Conservation (phyloP, 2,113 vertebrate species). For the Etia nguti region DNA sequence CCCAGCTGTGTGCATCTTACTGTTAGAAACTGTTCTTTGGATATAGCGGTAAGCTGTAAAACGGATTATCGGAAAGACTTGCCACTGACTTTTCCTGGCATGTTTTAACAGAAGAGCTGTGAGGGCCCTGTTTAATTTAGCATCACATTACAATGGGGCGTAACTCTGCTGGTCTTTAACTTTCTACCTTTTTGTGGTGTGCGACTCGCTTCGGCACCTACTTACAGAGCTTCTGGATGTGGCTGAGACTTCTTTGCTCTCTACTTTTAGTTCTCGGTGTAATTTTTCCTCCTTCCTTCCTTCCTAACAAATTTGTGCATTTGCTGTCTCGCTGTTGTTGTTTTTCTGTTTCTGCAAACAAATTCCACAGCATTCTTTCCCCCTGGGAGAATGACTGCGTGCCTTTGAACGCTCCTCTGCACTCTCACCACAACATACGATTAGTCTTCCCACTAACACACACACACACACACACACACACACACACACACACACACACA, state of each 20-base stretch:
- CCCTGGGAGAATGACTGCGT: not conserved
- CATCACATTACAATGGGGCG: not conserved
- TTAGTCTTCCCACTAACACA: slow-evolving; percentile 8
- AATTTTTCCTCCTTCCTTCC: not conserved
- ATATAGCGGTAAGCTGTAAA: not conserved
- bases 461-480: not conserved
- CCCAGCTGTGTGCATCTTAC: not conserved
- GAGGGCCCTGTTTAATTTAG: not conserved
- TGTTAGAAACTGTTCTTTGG: not conserved
- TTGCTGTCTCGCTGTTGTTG: not conserved
- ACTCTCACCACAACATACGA: slow-evolving; percentile 19
- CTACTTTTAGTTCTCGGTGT: not conserved
- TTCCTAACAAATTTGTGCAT: not conserved
- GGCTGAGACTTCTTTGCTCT: not conserved
- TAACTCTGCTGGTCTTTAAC: not conserved
- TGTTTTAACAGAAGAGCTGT: not conserved
- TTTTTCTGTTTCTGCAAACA: slow-evolving; percentile 15
- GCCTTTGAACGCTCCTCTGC: slow-evolving; percentile 28
- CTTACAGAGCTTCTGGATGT: not conserved
- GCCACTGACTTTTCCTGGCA: not conserved
- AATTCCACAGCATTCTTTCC: slow-evolving; percentile 26
- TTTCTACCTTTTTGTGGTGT: not conserved
- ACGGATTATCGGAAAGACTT: not conserved
- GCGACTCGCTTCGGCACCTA: not conserved
- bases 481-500: not conserved